Evolutionary conservation across 2,888 invertebrate genomes (phyloP), one percentile per base, ranked within the genome.

Genomic region (Electrophaes corylata): DNA sequence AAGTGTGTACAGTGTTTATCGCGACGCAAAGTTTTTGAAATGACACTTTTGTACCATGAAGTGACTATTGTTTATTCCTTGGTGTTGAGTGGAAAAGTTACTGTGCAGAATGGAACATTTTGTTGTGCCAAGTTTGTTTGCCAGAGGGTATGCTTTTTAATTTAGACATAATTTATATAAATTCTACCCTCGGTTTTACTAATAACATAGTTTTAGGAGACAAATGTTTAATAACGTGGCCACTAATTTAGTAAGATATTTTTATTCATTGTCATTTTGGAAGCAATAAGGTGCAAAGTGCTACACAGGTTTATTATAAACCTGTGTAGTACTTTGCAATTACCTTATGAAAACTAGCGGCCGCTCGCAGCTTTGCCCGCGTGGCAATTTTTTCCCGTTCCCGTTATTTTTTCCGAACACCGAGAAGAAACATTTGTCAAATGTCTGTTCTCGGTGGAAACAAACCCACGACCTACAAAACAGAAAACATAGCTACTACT

Each of bases 61-160:
- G 29, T 23, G 4, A 41, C 43, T 26, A 61, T 71, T 69, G 73
- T 72, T 76, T 67, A 60, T 31, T 41, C 33, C 23, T 33, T 39
- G 48, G 16, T 19, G 26, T 12, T 5, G 48, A 48, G 39, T 48
- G 26, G 39, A 48, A 48, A 48, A 48, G 66, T 67, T 59, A 57
- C 67, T 54, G 59, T 56, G 55, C 62, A 63, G 62, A 75, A 71
- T 73, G 71, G 73, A 70, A 72, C 75, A 76, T 77, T 74, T 76
- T 67, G 67, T 63, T 62, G 65, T 57, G 59, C 62, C 54, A 68
- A 69, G 58, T 62, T 33, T 12, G 31, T 44, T 46, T 31, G 45
- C 20, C 19, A 29, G 46, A 55, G 40, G 53, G 50, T 54, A 53
- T 59, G 60, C 51, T 56, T 64, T 62, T 60, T 60, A 65, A 62